Percentiles rank a stretch among this genome's conserved stretches.
Evolutionary conservation across 2,888 invertebrate genomes (phyloP).

Genomic region (Cheilosia vulpina): DNA sequence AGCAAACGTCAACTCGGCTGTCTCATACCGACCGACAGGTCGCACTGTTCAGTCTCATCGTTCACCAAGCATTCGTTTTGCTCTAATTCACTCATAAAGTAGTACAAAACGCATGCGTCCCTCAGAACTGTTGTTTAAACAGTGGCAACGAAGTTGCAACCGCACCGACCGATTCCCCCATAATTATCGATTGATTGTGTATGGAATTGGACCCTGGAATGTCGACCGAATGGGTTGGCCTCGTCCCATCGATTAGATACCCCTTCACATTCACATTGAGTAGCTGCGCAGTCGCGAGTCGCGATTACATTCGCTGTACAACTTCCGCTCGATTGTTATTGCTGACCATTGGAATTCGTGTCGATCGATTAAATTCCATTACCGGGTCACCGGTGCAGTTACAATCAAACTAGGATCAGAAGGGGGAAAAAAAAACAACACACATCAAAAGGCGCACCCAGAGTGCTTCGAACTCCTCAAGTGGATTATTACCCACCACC

Average conservation of each 20-base stretch:
- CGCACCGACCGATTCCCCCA: slow-evolving; percentile 8
- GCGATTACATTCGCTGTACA: slow-evolving; percentile 37
- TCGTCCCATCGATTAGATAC: slow-evolving; percentile 33
- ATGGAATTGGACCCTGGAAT: slow-evolving; percentile 14
- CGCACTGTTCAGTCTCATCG: slow-evolving; percentile 8
- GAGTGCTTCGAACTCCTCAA: not conserved
- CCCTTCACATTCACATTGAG: slow-evolving; percentile 16
- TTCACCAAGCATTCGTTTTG: slow-evolving; percentile 1
- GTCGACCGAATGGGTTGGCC: slow-evolving; percentile 33
- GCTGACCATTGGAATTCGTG: slow-evolving; percentile 31
- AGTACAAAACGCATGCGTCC: slow-evolving; percentile 19
- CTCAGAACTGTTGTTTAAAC: slow-evolving; percentile 27
- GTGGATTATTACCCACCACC: not conserved
- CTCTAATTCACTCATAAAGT: slow-evolving; percentile 38
- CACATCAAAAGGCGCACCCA: not conserved
- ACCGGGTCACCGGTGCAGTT: slow-evolving; percentile 48
- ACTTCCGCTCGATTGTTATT: slow-evolving; percentile 51
- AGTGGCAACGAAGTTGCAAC: slow-evolving; percentile 21
- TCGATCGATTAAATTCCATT: slow-evolving; percentile 40
- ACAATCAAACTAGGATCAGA: not conserved
- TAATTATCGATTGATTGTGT: slow-evolving; percentile 45
- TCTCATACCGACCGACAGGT: not conserved
- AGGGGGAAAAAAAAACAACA: not conserved
- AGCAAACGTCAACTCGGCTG: too few species aligned
- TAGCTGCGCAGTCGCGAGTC: slow-evolving; percentile 4